Base-by-base conservation (phyloP, 2,113 vertebrate genomes). In the Oophaga pumilio region DNA sequence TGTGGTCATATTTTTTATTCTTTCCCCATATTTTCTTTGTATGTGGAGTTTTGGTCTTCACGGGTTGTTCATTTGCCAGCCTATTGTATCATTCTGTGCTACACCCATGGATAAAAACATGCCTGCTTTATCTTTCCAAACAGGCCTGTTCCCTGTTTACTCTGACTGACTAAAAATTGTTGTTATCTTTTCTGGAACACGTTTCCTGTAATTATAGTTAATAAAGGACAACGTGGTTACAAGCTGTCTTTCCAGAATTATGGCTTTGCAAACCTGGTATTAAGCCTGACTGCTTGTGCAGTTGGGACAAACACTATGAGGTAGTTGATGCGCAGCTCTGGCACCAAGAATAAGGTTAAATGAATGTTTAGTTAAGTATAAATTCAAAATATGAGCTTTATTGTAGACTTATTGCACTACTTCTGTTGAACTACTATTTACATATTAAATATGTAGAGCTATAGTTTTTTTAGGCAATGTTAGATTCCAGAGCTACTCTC, bases 141-240 rank as follows among this genome's bases (percentile, higher is more conserved):
- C 2, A 8, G 12, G 0, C 33, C 4, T 89, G 68, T 60, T 9
- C 81, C 22, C 7, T 86, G 6, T 69, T 86, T 17, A 53, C 17
- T 85, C 78, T 53, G 62, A 24, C 6, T 49, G 18, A 62, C 74
- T 18, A 49, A 24, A 85, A 88, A 88, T 33, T 52, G 14, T 28
- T 52, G 18, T 76, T 87, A 87, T 82, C 86, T 87, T 87, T 82
- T 50, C 53, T 57, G 68, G 56, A 82, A 81, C 57, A 43, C 49
- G 57, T 76, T 85, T 89, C 88, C 68, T 80, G 24, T 89, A 74
- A 89, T 76, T 85, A 80, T 89, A 62, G 43, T 82, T 82, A 85
- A 86, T 76, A 86, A 56, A 66, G 20, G 18, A 64, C 24, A 71
- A 12, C 52, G 26, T 76, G 53, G 20, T 84, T 53, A 59, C 0